Base-by-base conservation (phyloP, 2,888 invertebrate species). In the Dynastes maya region DNA sequence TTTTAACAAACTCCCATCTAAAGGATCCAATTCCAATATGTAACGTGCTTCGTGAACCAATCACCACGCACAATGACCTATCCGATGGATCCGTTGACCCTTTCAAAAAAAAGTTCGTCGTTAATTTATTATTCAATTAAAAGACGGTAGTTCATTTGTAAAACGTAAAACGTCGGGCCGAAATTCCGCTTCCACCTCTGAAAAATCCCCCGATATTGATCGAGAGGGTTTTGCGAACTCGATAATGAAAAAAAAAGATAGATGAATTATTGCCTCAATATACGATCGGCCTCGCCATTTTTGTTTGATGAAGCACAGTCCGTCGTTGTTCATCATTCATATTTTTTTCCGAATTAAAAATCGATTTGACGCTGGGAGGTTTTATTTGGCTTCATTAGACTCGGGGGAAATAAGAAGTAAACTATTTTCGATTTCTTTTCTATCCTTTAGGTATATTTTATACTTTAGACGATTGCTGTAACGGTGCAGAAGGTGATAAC, bases 71-170 rank as follows among this genome's bases (percentile, higher is more conserved):
- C 8, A 45, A 45, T 45, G 45, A 45, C 45, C 45, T 45, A 11
- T 45, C 45, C 45, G 8, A 45, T 45, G 45, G 45, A 2, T 45
- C 11, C 45, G 45, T 45, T 45, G 45, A 45, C 45, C 45, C 45
- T 45, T 8, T 32, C 45, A 27, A 70, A 70, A 29, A 72, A 72
- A 40, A 27, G 16, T 72, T 37, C 13, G 22, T 2, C 72, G 37
- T 16, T 76, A 67, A 76, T 76, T 76, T 76, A 76, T 76, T 67
- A 76, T 76, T 76, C 76, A 67, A 76, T 76, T 76, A 76, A 76
- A 76, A 76, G 65, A 65, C 76, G 76, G 67, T 76, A 67, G 76
- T 76, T 55, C 76, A 76, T 67, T 63, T 76, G 76, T 53, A 55
- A 67, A 67, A 65, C 58, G 76, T 37, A 67, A 76, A 55, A 76